phyloP scores from a whole-genome alignment of 2,797 vertebrate genomes.

The Coluber constrictor region DNA sequence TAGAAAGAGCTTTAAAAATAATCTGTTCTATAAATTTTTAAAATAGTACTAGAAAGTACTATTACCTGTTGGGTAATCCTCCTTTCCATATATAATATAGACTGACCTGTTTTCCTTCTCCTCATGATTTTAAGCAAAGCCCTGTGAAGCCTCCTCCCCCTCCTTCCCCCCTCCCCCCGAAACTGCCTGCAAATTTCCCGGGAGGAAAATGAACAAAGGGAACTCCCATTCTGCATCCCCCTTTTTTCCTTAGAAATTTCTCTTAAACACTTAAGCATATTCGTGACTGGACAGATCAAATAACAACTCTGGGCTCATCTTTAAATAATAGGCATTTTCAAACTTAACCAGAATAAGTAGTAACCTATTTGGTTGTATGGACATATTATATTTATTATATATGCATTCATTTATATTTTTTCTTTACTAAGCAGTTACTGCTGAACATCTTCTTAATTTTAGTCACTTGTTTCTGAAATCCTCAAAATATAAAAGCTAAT shows the following conservation, averaged over 20 bases:
- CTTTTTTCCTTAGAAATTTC: neutral
- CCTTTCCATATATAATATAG: neutral
- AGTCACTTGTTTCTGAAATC: conserved; percentile 35
- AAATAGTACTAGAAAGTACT: neutral
- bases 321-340: conserved; percentile 18
- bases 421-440: neutral
- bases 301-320: neutral
- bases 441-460: conserved; percentile 42
- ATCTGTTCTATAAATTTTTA: neutral
- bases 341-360: conserved; percentile 2
- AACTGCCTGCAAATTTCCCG: neutral
- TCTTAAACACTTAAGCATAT: neutral
- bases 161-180: accelerated
- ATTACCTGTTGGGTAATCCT: neutral
- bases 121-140: neutral
- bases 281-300: neutral
- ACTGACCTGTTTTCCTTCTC: neutral
- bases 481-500: conserved; percentile 29
- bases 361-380: conserved; percentile 7
- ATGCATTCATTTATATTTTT: conserved; percentile 34
- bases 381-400: conserved; percentile 32
- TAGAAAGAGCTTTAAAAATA: neutral
- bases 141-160: neutral
- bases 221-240: neutral
- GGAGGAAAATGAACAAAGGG: neutral